Evolutionary conservation across 2,888 invertebrate species (phyloP).

Genomic region (Camptogramma bilineatum): DNA sequence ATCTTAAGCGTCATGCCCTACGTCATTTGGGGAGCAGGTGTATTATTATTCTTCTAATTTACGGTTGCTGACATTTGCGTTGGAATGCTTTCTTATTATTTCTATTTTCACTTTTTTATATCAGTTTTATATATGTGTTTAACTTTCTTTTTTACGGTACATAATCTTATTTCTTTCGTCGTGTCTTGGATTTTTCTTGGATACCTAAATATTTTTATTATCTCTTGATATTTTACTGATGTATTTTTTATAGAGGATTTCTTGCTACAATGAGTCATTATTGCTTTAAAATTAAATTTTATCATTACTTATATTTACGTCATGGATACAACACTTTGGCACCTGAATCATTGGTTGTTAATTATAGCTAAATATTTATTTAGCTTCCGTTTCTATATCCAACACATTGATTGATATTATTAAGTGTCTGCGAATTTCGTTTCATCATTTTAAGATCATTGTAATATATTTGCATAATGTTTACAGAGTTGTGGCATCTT

Average conservation of each 20-base stretch:
- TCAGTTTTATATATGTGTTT: constrained; percentile 35
- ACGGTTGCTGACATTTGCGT: constrained; percentile 10
- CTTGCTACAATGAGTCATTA: constrained; percentile 24
- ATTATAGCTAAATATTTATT: constrained; percentile 67
- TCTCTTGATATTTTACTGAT: neutral
- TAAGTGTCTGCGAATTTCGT: constrained; percentile 55
- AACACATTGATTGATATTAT: constrained; percentile 56
- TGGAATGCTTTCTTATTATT: constrained; percentile 17
- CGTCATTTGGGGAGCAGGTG: constrained; percentile 54
- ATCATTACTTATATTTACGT: constrained; percentile 52
- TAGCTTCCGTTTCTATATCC: constrained; percentile 63
- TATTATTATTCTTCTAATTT: constrained; percentile 34
- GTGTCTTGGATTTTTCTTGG: constrained; percentile 25
- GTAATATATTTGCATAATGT: constrained; percentile 39
- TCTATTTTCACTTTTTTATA: constrained; percentile 33
- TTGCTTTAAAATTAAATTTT: neutral
- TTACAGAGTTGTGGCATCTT: constrained; percentile 66
- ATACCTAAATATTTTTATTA: constrained; percentile 1
- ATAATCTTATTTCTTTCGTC: neutral
- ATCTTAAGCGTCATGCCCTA: constrained; percentile 52
- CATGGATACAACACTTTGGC: constrained; percentile 62
- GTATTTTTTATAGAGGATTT: constrained; percentile 3
- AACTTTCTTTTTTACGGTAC: constrained; percentile 29
- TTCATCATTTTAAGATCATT: constrained; percentile 3
- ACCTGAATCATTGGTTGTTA: constrained; percentile 57